Base-by-base conservation (phyloP, 1,140 invertebrate species). In the Acromyrmex echinatior region DNA sequence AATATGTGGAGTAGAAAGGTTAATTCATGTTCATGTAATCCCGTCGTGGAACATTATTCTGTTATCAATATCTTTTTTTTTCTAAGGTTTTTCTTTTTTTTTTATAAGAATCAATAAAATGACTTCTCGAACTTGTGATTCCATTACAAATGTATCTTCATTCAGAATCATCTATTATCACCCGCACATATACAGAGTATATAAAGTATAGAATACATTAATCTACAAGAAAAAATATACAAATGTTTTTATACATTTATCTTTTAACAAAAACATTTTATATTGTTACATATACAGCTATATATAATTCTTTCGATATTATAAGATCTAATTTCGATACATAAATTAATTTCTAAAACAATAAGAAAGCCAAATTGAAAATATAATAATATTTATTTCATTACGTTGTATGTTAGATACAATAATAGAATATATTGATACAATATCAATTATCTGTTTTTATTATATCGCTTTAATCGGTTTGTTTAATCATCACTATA, bases 351-450 rank as follows among this genome's bases (percentile, higher is more conserved):
- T 81, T 74, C 31, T 73, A 85, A 89, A 91, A 74, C 73, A 89
- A 89, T 78, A 88, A 92, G 56, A 93, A 89, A 63, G 62, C 87
- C 86, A 90, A 88, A 92, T 94, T 90, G 92, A 94, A 94, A 94
- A 94, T 94, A 94, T 94, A 94, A 90, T 92, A 93, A 94, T 93
- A 89, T 94, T 94, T 94, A 93, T 94, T 93, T 92, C 89, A 91
- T 92, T 91, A 93, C 87, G 90, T 91, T 94, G 91, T 91, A 92
- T 90, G 90, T 93, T 94, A 93, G 91, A 93, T 94, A 94, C 93
- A 94, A 93, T 94, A 91, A 93, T 94, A 93, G 70, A 74, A 94
- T 94, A 94, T 94, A 93, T 93, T 93, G 91, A 94, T 94, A 93
- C 92, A 94, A 94, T 93, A 93, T 93, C 92, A 94, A 93, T 92